phyloP scores from a whole-genome alignment of 1,140 invertebrate genomes.

The Pissodes strobi region DNA sequence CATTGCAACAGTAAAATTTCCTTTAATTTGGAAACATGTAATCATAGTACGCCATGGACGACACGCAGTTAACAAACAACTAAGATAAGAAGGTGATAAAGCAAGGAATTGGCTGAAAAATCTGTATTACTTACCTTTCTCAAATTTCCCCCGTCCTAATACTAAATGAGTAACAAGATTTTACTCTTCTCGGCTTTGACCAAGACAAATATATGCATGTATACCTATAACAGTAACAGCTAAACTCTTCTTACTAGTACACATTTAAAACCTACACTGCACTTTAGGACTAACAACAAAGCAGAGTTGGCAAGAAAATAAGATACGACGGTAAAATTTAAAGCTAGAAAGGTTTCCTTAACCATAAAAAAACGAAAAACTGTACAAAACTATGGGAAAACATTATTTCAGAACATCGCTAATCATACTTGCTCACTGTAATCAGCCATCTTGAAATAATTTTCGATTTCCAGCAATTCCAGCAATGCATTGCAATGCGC shows the following conservation, averaged over 20 bases:
- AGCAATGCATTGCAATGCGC: no score
- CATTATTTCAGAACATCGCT: conserved; percentile 33
- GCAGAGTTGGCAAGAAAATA: no score
- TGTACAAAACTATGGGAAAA: conserved; percentile 32
- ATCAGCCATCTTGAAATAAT: conserved; percentile 45
- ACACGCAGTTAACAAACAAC: conserved; percentile 14
- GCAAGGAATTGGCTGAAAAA: neutral
- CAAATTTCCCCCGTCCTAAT: conserved; percentile 12
- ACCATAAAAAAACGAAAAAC: conserved; percentile 16
- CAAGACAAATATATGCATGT: conserved; percentile 30
- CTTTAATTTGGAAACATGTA: no score
- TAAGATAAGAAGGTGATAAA: neutral
- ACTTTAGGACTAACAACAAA: conserved; percentile 16
- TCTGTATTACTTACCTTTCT: conserved; percentile 9
- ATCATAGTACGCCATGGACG: conserved; percentile 17
- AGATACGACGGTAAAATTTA: conserved; percentile 4
- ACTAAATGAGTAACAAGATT: conserved; percentile 1
- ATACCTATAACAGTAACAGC: no score
- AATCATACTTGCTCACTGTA: conserved; percentile 36
- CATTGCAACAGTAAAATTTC: no score
- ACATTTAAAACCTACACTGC: conserved; percentile 38
- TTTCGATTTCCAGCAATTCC: conserved; percentile 43
- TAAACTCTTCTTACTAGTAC: conserved; percentile 30
- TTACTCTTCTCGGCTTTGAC: neutral
- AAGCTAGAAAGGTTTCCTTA: conserved; percentile 16